Conservation (phyloP, 2,113 vertebrate genomes). For the Corythornis vintsioides region DNA sequence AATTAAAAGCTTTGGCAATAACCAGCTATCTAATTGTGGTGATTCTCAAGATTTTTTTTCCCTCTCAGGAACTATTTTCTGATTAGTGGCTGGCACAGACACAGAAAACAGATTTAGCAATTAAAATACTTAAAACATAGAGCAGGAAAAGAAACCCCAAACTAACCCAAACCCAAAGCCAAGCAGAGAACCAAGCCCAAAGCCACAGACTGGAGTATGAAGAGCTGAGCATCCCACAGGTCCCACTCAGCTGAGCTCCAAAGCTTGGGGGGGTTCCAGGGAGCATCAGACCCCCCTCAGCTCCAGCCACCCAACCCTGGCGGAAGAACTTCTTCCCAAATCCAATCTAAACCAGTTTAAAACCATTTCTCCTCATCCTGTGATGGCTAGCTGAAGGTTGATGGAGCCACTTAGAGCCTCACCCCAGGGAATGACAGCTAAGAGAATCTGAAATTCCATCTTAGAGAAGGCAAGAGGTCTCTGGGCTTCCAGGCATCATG, state of each 20-base stretch:
- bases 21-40: neutral
- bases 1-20: conserved; percentile 45
- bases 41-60: neutral
- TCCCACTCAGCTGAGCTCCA: neutral
- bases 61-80: conserved; percentile 34
- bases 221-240: neutral
- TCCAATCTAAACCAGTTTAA: too few relatives aligned
- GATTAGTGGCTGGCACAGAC: conserved; percentile 29
- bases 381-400: neutral
- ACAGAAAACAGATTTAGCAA: conserved; percentile 12
- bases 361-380: too few relatives aligned
- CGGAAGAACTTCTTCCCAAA: neutral
- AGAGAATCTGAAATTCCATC: neutral
- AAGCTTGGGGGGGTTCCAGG: too few relatives aligned
- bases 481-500: neutral
- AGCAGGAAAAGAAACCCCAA: neutral
- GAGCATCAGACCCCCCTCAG: too few relatives aligned
- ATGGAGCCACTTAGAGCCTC: neutral
- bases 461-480: neutral
- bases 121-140: conserved; percentile 1
- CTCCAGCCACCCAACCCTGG: neutral
- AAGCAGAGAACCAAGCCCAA: neutral
- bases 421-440: neutral
- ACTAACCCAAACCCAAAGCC: neutral
- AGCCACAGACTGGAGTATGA: neutral